phyloP scores from a whole-genome alignment of 1,140 invertebrate genomes.

The Coenobita brevimanus region DNA sequence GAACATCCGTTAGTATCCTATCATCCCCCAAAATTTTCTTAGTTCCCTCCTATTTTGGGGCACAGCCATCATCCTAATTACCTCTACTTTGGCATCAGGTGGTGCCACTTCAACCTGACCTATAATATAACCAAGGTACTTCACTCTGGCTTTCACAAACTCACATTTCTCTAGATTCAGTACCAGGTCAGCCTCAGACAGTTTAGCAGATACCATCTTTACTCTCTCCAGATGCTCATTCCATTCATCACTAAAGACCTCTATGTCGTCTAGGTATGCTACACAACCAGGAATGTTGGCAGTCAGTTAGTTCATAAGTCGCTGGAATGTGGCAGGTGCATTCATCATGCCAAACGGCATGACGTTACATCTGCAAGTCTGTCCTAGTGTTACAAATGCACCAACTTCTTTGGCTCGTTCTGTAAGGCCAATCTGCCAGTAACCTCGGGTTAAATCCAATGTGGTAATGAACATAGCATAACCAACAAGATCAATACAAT shows the following conservation, averaged over 20 bases:
- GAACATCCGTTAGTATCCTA: constrained; percentile 72
- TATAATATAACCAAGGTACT: not conserved
- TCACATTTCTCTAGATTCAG: constrained; percentile 11
- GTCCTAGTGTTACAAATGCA: no score
- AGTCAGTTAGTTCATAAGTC: no score
- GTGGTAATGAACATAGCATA: no score
- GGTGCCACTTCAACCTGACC: not conserved
- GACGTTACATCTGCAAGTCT: no score
- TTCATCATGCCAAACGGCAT: no score
- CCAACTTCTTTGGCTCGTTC: no score
- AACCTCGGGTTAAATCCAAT: no score
- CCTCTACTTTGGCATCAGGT: not conserved
- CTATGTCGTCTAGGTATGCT: not conserved
- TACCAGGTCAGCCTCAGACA: not conserved
- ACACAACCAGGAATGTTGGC: no score
- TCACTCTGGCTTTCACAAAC: not conserved
- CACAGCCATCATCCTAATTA: not conserved
- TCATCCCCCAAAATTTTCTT: constrained; percentile 71
- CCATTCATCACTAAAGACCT: not conserved
- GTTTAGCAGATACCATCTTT: not conserved
- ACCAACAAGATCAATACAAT: no score
- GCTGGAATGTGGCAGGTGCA: no score
- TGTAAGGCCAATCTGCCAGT: no score
- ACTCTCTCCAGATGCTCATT: not conserved
- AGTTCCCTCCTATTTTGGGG: constrained; percentile 55